Conservation (phyloP, 2,797 vertebrate genomes). For the Babyrousa celebensis region DNA sequence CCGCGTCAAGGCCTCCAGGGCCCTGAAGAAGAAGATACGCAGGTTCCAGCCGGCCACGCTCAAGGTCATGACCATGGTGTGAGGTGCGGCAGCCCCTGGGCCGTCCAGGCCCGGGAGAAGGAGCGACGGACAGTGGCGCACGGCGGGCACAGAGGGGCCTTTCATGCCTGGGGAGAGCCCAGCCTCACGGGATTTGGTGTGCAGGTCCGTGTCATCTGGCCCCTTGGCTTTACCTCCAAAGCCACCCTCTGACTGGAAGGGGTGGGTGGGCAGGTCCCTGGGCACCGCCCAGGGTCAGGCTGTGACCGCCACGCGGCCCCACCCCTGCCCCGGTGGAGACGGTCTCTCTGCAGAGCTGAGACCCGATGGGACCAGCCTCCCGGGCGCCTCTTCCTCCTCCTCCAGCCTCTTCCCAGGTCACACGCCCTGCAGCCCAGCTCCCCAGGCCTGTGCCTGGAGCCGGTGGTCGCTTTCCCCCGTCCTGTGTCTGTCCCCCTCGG, state of each 20-base stretch:
- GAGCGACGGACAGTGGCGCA: too few relatives aligned
- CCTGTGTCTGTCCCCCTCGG: fast-evolving
- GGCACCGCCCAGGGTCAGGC: neutral
- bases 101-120: neutral
- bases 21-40: constrained; percentile 97
- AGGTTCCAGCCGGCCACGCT: constrained; percentile 96
- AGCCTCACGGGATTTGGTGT: fast-evolving
- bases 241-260: neutral
- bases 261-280: constrained; percentile 11
- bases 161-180: fast-evolving
- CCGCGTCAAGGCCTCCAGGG: constrained; percentile 97
- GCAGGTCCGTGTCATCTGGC: neutral
- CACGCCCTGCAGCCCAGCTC: fast-evolving
- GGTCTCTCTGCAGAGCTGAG: too few relatives aligned
- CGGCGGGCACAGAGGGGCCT: neutral
- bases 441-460: neutral
- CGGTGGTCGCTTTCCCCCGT: fast-evolving
- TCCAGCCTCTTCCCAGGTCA: neutral
- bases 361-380: too few relatives aligned
- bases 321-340: neutral
- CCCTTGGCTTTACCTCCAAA: constrained; percentile 44
- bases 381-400: too few relatives aligned
- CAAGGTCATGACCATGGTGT: constrained; percentile 98
- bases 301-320: fast-evolving
- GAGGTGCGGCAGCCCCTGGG: constrained; percentile 68